These are phyloP conservation scores for Drosophila bipectinata DNA, from an alignment of 1,140 invertebrate species.

Conservation along the genomic window DNA sequence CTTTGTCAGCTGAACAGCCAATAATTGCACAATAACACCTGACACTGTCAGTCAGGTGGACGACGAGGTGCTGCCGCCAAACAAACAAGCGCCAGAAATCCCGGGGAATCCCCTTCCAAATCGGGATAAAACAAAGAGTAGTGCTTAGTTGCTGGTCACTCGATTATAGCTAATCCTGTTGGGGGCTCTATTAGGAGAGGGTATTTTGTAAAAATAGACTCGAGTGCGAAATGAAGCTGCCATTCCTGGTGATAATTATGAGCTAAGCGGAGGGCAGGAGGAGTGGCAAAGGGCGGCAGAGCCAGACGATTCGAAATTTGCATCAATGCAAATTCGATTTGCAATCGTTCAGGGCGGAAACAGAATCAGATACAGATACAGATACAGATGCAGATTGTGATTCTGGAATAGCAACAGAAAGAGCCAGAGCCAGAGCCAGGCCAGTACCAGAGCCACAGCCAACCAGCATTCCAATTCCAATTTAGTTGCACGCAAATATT, in stretches of 20 bases:
- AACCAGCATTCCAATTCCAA: conserved; percentile 72
- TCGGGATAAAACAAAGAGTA: not conserved
- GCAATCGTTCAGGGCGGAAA: conserved; percentile 27
- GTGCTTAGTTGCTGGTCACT: conserved; percentile 17
- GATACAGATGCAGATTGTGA: conserved; percentile 5
- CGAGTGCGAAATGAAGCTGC: conserved; percentile 2
- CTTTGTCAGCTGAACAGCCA: conserved; percentile 10
- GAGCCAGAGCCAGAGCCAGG: conserved; percentile 11
- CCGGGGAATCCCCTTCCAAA: not conserved
- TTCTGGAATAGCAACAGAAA: not conserved
- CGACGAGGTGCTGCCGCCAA: conserved; percentile 8
- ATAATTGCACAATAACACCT: conserved; percentile 38
- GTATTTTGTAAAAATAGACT: not conserved
- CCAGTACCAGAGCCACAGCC: conserved; percentile 13
- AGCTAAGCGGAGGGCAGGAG: not conserved
- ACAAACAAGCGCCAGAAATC: conserved; percentile 16
- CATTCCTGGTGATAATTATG: conserved; percentile 25
- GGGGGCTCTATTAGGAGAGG: too few relatives aligned
- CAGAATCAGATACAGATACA: not conserved
- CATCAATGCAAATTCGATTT: conserved; percentile 51
- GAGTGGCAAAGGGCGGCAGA: not conserved
- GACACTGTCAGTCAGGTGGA: conserved; percentile 13
- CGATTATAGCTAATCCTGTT: conserved; percentile 25
- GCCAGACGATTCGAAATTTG: conserved; percentile 19
- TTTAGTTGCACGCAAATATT: conserved; percentile 76